Percentiles rank a stretch among this genome's conserved stretches.
These are phyloP conservation scores for Metallyticus violacea DNA, from an alignment of 2,888 invertebrate genomes.

Conservation along the genomic window DNA sequence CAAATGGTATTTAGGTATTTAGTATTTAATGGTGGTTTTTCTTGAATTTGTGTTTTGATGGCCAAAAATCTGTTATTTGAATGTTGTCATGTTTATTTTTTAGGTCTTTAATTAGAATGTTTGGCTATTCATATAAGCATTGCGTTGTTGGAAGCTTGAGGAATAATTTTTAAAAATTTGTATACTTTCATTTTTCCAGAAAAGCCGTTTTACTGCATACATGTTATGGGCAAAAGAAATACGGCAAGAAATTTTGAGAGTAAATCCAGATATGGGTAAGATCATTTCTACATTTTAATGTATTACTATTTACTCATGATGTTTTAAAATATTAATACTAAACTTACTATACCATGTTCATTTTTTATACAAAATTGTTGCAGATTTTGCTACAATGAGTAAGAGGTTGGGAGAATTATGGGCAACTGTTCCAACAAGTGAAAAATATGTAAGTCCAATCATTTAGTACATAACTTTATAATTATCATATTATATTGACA, in stretches of 20 bases:
- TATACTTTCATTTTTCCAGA: constrained; percentile 48
- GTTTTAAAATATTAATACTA: not conserved
- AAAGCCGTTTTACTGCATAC: constrained; percentile 81
- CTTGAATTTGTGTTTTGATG: too few relatives aligned
- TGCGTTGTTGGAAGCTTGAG: too few relatives aligned
- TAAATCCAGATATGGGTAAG: constrained; percentile 71
- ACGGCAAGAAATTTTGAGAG: constrained; percentile 67
- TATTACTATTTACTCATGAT: not conserved
- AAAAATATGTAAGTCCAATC: constrained; percentile 49
- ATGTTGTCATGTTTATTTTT: too few relatives aligned
- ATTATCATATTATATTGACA: too few relatives aligned
- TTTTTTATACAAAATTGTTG: constrained; percentile 29
- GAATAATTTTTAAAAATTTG: too few relatives aligned
- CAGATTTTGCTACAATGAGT: constrained; percentile 78
- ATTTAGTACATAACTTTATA: not conserved
- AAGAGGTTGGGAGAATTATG: constrained; percentile 84
- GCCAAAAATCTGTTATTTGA: too few relatives aligned
- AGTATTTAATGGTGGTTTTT: too few relatives aligned
- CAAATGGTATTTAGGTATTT: too few relatives aligned
- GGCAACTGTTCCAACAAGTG: constrained; percentile 68
- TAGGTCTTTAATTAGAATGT: too few relatives aligned
- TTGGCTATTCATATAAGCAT: too few relatives aligned
- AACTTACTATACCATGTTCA: not conserved
- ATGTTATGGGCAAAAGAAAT: constrained; percentile 88
- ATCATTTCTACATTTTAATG: not conserved